Percentiles rank a stretch among this genome's conserved stretches.
Conservation (phyloP, 1,140 invertebrate genomes). For the Daktulosphaira vitifoliae region DNA sequence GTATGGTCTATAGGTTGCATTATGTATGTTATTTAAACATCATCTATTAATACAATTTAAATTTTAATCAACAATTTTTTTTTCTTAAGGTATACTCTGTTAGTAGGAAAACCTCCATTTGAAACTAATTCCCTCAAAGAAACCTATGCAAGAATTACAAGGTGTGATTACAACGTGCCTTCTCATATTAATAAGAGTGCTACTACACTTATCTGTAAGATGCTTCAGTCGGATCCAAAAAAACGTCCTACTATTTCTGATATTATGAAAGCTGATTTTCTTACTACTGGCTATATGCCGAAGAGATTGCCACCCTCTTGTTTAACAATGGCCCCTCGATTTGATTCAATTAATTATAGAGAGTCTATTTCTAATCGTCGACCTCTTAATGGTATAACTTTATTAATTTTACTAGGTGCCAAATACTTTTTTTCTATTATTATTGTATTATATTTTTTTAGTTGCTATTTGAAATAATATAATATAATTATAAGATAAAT, state of each 20-base stretch:
- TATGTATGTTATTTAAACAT: constrained; percentile 50
- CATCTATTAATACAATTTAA: background rate
- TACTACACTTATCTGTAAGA: constrained; percentile 69
- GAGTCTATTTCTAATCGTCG: constrained; percentile 49
- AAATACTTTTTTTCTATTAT: too few relatives aligned
- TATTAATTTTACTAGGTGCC: too few relatives aligned
- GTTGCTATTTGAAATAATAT: too few relatives aligned
- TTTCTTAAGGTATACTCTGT: constrained; percentile 64
- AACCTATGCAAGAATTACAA: constrained; percentile 85
- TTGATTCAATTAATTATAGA: constrained; percentile 57
- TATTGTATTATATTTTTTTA: too few relatives aligned
- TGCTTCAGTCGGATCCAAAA: constrained; percentile 75
- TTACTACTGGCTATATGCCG: constrained; percentile 71
- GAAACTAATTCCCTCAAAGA: constrained; percentile 82
- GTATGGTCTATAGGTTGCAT: constrained; percentile 95
- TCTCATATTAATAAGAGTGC: constrained; percentile 59
- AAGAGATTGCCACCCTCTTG: constrained; percentile 74
- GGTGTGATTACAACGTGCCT: constrained; percentile 84
- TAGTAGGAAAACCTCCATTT: constrained; percentile 92
- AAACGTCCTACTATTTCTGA: constrained; percentile 70
- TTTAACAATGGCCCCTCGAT: constrained; percentile 81
- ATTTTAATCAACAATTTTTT: background rate
- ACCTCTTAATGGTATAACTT: constrained; percentile 47
- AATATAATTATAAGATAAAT: too few relatives aligned
- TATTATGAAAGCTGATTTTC: constrained; percentile 66